These are phyloP conservation scores for Leuciscus waleckii DNA, from an alignment of 2,797 vertebrate species.

Conservation along the genomic window DNA sequence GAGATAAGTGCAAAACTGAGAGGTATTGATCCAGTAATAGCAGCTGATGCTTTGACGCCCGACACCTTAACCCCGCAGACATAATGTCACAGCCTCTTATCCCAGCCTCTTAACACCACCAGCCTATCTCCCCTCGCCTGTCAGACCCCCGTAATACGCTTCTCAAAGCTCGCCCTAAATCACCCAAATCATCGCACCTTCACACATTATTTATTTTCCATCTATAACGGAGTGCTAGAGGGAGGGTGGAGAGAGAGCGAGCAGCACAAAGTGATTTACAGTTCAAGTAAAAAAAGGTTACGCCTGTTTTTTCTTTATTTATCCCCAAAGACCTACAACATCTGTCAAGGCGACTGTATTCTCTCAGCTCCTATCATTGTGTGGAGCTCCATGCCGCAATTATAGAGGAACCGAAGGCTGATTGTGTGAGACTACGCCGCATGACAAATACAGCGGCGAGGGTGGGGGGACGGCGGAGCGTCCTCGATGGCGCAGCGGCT, in stretches of 20 bases:
- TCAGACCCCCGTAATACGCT: constrained; percentile 97
- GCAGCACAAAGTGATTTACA: constrained; percentile 78
- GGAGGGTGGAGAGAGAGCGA: constrained; percentile 44
- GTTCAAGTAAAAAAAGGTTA: constrained; percentile 71
- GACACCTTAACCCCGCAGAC: constrained; percentile 99
- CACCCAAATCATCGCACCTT: constrained; percentile 94
- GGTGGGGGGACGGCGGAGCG: constrained; percentile 62
- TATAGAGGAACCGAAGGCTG: constrained; percentile 71
- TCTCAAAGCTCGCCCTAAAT: constrained; percentile 90
- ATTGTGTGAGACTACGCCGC: constrained; percentile 77
- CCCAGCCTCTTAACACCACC: constrained; percentile 99
- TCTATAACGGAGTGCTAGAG: constrained; percentile 58
- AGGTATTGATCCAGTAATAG: constrained; percentile 99
- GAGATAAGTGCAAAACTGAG: constrained; percentile 99
- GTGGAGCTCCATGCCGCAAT: constrained; percentile 72
- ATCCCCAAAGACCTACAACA: constrained; percentile 63
- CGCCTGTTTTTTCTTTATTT: constrained; percentile 37
- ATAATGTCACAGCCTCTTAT: constrained; percentile 99
- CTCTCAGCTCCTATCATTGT: constrained; percentile 73
- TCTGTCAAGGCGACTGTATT: constrained; percentile 65
- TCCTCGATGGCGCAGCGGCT: constrained; percentile 74
- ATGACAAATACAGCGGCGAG: constrained; percentile 76
- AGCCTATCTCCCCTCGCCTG: constrained; percentile 96
- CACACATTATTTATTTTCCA: constrained; percentile 92
- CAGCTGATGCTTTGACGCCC: constrained; percentile 95